Evolutionary conservation across 1,140 invertebrate species (phyloP).

Genomic region (Eumeta japonica): DNA sequence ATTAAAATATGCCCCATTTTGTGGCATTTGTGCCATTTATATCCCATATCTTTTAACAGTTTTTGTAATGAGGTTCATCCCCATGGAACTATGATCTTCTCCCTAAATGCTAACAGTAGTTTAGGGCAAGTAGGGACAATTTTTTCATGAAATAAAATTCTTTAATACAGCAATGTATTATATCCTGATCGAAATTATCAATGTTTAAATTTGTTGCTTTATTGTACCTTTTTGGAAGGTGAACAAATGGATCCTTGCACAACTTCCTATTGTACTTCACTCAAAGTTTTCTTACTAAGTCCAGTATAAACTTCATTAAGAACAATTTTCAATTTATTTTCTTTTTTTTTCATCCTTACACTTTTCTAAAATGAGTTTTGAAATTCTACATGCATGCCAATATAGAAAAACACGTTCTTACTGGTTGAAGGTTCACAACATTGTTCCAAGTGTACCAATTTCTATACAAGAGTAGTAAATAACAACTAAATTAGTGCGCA

Average conservation of each 20-base stretch:
- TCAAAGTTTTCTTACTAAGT: conserved; percentile 9
- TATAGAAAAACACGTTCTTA: no score
- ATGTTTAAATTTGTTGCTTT: conserved; percentile 15
- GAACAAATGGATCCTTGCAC: conserved; percentile 10
- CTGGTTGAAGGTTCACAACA: no score
- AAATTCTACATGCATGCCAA: no score
- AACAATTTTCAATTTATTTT: no score
- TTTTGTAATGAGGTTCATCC: conserved; percentile 14
- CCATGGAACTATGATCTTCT: conserved; percentile 17
- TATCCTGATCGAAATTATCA: conserved; percentile 11
- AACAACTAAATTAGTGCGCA: no score
- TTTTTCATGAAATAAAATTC: conserved; percentile 12
- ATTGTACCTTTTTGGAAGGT: conserved; percentile 11
- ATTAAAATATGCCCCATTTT: conserved; percentile 12
- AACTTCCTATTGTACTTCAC: conserved; percentile 10
- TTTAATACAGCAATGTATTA: conserved; percentile 11
- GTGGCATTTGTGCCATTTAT: conserved; percentile 15
- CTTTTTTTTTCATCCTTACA: no score
- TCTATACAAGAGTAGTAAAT: no score
- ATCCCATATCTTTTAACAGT: conserved; percentile 16
- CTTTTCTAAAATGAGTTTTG: no score
- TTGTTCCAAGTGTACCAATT: no score
- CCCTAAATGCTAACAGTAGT: conserved; percentile 13
- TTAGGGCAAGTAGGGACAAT: conserved; percentile 10
- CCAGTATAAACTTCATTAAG: no score